Conservation (phyloP, 2,888 invertebrate genomes). For the Caenorhabditis sp. region DNA sequence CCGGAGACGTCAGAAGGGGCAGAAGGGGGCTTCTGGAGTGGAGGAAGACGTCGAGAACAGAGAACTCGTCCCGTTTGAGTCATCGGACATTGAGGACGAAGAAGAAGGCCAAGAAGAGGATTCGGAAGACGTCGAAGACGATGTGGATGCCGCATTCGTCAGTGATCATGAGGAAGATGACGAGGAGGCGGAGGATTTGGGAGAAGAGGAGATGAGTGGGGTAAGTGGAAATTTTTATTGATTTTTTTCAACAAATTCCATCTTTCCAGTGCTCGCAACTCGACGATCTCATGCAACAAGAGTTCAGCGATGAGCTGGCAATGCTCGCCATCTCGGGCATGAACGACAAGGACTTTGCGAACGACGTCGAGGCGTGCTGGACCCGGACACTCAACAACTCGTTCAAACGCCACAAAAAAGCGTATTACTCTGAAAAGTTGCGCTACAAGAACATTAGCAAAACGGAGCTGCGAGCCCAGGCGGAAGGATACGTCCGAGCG, state of each 20-base stretch:
- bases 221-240: not conserved
- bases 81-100: slow-evolving; percentile 59
- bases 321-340: slow-evolving; percentile 62
- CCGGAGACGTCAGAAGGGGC: too few relatives aligned
- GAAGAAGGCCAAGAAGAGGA: slow-evolving; percentile 31
- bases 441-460: slow-evolving; percentile 90
- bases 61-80: slow-evolving; percentile 61
- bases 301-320: slow-evolving; percentile 68
- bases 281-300: slow-evolving; percentile 53
- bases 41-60: slow-evolving; percentile 35
- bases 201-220: not conserved
- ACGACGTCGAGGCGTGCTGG: slow-evolving; percentile 74
- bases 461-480: slow-evolving; percentile 90
- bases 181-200: not conserved
- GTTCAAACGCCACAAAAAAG: slow-evolving; percentile 91
- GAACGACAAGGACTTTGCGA: slow-evolving; percentile 74
- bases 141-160: slow-evolving; percentile 63
- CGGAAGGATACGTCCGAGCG: slow-evolving; percentile 92
- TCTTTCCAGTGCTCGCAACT: not conserved
- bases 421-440: slow-evolving; percentile 89
- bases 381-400: slow-evolving; percentile 86
- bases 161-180: slow-evolving; percentile 64
- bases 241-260: not conserved
- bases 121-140: slow-evolving; percentile 83
- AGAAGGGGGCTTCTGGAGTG: not conserved